Conservation (phyloP, 2,888 invertebrate genomes). For the Aphidoletes aphidimyza region DNA sequence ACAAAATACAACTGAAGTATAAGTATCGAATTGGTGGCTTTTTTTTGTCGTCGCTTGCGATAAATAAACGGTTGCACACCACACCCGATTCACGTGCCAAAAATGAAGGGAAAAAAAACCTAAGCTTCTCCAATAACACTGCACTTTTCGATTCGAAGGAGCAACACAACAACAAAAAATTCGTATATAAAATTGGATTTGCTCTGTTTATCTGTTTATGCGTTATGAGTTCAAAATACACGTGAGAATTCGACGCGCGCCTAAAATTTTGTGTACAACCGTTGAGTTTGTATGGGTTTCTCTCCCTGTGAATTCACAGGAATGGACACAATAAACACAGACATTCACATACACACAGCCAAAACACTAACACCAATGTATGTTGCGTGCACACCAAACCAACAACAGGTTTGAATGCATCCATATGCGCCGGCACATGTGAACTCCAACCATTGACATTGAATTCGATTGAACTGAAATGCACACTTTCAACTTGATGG, state of each 20-base stretch:
- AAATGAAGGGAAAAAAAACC: not conserved
- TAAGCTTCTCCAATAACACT: not conserved
- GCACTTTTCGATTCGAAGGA: slow-evolving; percentile 10
- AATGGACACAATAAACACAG: not conserved
- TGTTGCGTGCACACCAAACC: not conserved
- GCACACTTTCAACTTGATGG: not conserved
- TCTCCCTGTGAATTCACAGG: not conserved
- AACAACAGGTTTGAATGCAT: slow-evolving; percentile 45
- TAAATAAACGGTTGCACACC: slow-evolving; percentile 30
- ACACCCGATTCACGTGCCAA: slow-evolving; percentile 50
- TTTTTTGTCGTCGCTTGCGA: not conserved
- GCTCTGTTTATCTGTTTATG: slow-evolving; percentile 53
- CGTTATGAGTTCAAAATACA: slow-evolving; percentile 38
- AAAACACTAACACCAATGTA: not conserved
- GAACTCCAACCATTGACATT: slow-evolving; percentile 34
- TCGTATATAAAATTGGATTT: not conserved
- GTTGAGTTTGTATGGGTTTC: not conserved
- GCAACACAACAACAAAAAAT: not conserved
- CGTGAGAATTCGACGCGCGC: slow-evolving; percentile 54
- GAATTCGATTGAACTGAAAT: slow-evolving; percentile 14
- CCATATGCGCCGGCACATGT: not conserved
- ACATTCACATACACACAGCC: not conserved
- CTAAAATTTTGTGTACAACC: not conserved
- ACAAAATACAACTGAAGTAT: slow-evolving; percentile 9
- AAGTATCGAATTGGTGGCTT: not conserved